These are phyloP conservation scores for Euwallacea similis DNA, from an alignment of 1,140 invertebrate genomes.

Conservation along the genomic window DNA sequence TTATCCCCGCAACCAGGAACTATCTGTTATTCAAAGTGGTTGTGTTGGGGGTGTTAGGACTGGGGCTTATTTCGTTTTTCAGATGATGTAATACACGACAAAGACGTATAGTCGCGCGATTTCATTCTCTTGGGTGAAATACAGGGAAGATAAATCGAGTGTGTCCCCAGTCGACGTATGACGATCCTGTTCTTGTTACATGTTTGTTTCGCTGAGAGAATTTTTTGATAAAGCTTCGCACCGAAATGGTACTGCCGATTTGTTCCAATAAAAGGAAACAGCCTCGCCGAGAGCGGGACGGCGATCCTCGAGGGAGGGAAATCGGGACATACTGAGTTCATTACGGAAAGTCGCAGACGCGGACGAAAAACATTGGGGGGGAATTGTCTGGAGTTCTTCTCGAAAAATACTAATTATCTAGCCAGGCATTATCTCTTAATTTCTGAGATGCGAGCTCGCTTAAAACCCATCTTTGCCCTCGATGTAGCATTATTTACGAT, in stretches of 20 bases:
- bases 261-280: neutral
- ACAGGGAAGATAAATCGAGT: constrained; percentile 44
- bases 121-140: constrained; percentile 41
- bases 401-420: too few species aligned
- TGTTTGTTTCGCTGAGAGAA: constrained; percentile 23
- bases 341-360: too few species aligned
- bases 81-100: constrained; percentile 36
- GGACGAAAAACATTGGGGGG: too few species aligned
- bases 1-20: constrained; percentile 16
- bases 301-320: too few species aligned
- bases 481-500: too few species aligned
- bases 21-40: constrained; percentile 34
- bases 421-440: too few species aligned
- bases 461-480: too few species aligned
- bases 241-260: neutral
- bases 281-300: too few species aligned
- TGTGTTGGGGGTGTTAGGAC: constrained; percentile 16
- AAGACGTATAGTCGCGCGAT: constrained; percentile 39
- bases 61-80: constrained; percentile 24
- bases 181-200: constrained; percentile 41
- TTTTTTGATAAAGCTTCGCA: constrained; percentile 21
- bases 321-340: too few species aligned
- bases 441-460: too few species aligned
- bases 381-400: too few species aligned
- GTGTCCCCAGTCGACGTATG: constrained; percentile 41